phyloP scores from a whole-genome alignment of 2,113 vertebrate genomes.

The Blennius ocellaris region DNA sequence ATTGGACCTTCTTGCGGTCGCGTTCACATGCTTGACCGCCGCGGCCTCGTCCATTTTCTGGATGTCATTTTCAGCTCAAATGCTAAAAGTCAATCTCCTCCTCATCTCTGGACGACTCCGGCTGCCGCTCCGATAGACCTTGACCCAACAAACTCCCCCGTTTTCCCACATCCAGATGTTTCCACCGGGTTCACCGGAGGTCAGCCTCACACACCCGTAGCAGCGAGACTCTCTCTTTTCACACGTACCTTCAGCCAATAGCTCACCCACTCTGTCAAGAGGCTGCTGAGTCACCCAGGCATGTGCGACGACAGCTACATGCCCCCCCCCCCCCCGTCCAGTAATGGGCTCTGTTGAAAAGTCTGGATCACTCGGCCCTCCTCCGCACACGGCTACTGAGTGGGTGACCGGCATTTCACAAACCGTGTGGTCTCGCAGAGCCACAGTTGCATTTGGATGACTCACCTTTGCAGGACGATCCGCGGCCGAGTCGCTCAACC shows the following conservation, averaged over 20 bases:
- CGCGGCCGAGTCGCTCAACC: conserved; percentile 11
- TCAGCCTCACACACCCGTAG: conserved; percentile 23
- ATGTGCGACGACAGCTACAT: conserved; percentile 36
- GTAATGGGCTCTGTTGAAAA: conserved; percentile 60
- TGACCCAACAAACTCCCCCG: conserved; percentile 19
- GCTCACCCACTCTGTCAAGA: conserved; percentile 29
- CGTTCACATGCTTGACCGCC: no score
- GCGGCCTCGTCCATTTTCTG: no score
- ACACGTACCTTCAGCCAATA: background rate
- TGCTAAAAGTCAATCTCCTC: conserved; percentile 11
- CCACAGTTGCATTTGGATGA: conserved; percentile 41
- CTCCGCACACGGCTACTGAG: conserved; percentile 34
- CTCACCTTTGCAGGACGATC: conserved; percentile 44
- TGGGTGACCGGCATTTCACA: conserved; percentile 37
- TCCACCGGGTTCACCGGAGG: conserved; percentile 51
- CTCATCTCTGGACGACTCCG: background rate
- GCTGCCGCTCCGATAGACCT: conserved; percentile 44
- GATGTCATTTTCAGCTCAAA: background rate
- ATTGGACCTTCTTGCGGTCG: no score
- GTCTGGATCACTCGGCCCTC: conserved; percentile 37
- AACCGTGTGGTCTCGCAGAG: conserved; percentile 25
- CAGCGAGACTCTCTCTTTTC: background rate
- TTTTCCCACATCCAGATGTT: conserved; percentile 66
- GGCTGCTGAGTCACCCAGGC: conserved; percentile 68
- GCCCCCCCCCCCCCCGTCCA: conserved; percentile 19